Base-by-base conservation (phyloP, 2,797 vertebrate genomes). In the Sarcoramphus papa region DNA sequence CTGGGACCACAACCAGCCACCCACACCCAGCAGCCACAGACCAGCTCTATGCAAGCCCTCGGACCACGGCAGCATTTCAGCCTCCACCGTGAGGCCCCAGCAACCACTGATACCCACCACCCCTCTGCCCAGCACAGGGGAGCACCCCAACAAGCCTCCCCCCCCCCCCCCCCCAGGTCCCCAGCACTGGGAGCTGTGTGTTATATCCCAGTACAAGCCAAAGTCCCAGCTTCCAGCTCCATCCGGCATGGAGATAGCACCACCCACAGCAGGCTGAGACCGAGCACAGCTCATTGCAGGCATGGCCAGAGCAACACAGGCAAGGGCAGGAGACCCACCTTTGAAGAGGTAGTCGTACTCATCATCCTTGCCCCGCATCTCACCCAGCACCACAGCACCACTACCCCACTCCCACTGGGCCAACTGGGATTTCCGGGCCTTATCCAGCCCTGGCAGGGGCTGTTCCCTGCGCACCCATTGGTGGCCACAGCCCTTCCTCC, bases 341-440 rank as follows among this genome's bases (percentile, higher is more conserved):
- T 99, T 99, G 90, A 99, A 99, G 21, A 99, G 98, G 92, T 98
- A 99, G 89, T 99, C 99, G 59, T 99, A 99, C 48, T 99, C 98
- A 91, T 99, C 99, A 8, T 99, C 99, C 96, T 98, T 98, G 97
- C 97, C 98, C 63, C 98, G 97, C 99, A 99, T 99, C 56, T 67
- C 57, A 20, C 53, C 51, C 63, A 7, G 35, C 17, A 5, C 31
- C 76, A 0, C 72, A 3, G 35, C 17, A 5, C 31, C 76, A 0
- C 72, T 3, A 5, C 74, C 47, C 67, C 12, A 0, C 25, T 50
- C 12, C 12, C 14, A 16, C 92, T 13, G 63, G 40, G 24, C 6
- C 12, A 35, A 9, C 68, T 53, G 94, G 60, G 68, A 95, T 89
- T 95, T 96, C 96, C 95, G 81, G 91, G 51, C n/a, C 67, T 23